phyloP scores from a whole-genome alignment of 2,113 vertebrate genomes.

The Elaphurus davidianus region DNA sequence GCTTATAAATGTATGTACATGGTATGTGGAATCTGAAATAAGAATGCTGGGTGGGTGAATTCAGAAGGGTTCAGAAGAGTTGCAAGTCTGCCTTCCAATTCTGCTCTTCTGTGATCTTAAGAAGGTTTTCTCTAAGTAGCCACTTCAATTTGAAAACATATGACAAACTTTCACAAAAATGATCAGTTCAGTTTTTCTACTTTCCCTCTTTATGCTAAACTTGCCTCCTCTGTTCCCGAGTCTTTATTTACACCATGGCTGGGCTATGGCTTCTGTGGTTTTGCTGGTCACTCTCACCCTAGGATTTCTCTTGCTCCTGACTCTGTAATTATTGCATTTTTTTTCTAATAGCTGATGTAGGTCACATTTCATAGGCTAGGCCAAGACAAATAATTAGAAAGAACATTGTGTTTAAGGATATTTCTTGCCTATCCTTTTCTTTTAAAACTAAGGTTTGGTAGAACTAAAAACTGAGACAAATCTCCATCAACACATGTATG shows the following conservation, averaged over 20 bases:
- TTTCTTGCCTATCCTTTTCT: not conserved
- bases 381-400: not conserved
- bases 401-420: not conserved
- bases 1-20: not conserved
- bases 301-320: not conserved
- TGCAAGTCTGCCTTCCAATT: not conserved
- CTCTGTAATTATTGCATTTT: not conserved
- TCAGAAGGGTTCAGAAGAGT: not conserved
- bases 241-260: not conserved
- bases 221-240: not conserved
- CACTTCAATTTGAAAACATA: not conserved
- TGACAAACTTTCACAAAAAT: not conserved
- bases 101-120: not conserved
- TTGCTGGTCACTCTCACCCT: not conserved
- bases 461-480: not conserved
- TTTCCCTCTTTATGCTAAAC: not conserved
- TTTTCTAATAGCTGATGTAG: not conserved
- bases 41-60: not conserved
- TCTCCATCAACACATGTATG: not conserved
- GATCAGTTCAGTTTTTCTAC: not conserved
- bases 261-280: not conserved
- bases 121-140: not conserved
- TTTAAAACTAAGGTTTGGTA: not conserved
- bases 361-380: not conserved
- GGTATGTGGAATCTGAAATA: not conserved